Percentiles rank a stretch among this genome's conserved stretches.
phyloP scores from a whole-genome alignment of 1,140 invertebrate species.

The Physella acuta region DNA sequence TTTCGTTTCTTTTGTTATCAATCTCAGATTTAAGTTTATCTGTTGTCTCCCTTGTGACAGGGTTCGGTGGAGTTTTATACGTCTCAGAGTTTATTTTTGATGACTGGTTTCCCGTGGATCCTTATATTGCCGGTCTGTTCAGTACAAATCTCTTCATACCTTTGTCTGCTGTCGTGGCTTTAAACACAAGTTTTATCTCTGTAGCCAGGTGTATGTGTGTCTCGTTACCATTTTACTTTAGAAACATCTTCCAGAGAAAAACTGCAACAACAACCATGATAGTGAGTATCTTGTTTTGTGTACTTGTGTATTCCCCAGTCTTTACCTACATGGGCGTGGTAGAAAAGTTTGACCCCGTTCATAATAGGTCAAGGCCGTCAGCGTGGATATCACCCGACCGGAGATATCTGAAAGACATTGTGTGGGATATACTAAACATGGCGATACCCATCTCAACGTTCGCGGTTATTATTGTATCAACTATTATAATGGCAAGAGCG shows the following conservation, averaged over 20 bases:
- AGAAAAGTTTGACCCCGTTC: neutral
- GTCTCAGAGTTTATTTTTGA: neutral
- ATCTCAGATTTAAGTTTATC: neutral
- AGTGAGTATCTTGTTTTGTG: neutral
- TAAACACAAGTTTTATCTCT: neutral
- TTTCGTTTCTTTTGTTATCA: constrained; percentile 6
- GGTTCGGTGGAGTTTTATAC: neutral
- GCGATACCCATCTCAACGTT: neutral
- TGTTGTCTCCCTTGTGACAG: neutral
- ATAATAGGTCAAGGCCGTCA: neutral
- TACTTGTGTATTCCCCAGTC: neutral
- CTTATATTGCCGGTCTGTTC: neutral
- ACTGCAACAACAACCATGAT: neutral
- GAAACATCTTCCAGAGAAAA: neutral
- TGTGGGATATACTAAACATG: neutral
- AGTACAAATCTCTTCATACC: neutral
- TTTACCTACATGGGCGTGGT: constrained; percentile 3
- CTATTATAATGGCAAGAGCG: neutral
- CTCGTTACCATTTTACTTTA: neutral
- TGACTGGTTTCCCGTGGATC: neutral
- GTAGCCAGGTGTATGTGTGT: constrained; percentile 5
- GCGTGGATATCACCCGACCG: neutral
- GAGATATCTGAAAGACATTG: neutral
- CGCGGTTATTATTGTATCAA: neutral
- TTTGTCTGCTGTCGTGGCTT: neutral